phyloP scores from a whole-genome alignment of 2,113 vertebrate species.

The Gallinago paraguaiae region DNA sequence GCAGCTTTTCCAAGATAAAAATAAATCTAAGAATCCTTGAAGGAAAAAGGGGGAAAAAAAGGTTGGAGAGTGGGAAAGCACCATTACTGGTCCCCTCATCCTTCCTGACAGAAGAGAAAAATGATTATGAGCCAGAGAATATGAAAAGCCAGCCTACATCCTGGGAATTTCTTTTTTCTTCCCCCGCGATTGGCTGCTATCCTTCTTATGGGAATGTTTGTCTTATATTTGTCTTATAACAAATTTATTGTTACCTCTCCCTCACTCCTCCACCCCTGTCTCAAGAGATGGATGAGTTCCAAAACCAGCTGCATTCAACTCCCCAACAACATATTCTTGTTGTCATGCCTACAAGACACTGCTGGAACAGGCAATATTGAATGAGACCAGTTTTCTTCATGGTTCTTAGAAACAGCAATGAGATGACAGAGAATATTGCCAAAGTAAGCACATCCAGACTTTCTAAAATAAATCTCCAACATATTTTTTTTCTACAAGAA shows the following conservation, averaged over 20 bases:
- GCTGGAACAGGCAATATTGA: not conserved
- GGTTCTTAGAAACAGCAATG: conserved; percentile 5
- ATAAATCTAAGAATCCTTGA: not conserved
- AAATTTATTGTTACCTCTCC: not conserved
- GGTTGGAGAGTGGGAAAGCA: not conserved
- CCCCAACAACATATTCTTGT: not conserved
- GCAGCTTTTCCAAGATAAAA: not conserved
- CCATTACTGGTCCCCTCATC: not conserved
- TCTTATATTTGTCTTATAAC: not conserved
- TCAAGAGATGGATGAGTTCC: conserved; percentile 20
- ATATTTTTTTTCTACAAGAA: not conserved
- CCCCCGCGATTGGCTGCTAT: not conserved
- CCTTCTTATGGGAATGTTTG: not conserved
- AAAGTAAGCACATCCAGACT: not conserved
- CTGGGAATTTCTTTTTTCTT: not conserved
- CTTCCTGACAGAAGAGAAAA: not conserved
- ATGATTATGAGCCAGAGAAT: not conserved
- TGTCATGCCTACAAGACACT: conserved; percentile 50
- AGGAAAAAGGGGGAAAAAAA: not conserved
- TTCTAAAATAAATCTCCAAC: not conserved
- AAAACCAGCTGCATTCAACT: not conserved
- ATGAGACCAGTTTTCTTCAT: not conserved
- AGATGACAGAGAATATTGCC: not conserved
- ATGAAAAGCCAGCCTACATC: not conserved
- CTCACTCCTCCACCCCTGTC: not conserved